Evolutionary conservation across 2,888 invertebrate species (phyloP).

Genomic region (Ophion ellenae): DNA sequence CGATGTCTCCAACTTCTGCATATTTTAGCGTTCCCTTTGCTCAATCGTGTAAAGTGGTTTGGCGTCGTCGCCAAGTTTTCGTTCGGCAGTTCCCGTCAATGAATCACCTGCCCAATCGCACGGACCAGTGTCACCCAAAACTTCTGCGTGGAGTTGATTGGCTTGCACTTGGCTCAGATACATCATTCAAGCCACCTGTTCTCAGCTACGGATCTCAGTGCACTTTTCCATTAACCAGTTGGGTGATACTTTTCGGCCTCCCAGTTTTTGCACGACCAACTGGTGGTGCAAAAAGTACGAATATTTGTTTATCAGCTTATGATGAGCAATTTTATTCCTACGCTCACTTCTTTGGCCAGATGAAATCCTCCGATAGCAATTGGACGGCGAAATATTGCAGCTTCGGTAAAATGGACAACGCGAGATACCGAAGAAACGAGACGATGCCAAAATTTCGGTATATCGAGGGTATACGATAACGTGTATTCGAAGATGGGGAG

Average conservation of each 20-base stretch:
- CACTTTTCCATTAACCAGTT: no score
- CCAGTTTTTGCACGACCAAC: no score
- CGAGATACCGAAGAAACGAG: not conserved
- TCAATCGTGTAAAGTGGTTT: not conserved
- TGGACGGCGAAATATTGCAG: not conserved
- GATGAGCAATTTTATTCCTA: not conserved
- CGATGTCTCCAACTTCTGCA: not conserved
- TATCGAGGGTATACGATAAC: conserved; percentile 40
- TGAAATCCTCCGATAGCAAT: no score
- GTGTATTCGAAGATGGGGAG: conserved; percentile 40
- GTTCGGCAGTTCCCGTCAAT: not conserved
- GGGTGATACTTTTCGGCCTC: no score
- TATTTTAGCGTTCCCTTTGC: not conserved
- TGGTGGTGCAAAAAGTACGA: no score
- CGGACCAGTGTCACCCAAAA: not conserved
- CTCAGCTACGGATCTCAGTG: not conserved
- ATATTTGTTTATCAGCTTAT: no score
- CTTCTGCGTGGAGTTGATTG: not conserved
- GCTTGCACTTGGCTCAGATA: not conserved
- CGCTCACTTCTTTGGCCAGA: no score
- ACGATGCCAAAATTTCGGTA: conserved; percentile 17
- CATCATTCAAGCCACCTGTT: not conserved
- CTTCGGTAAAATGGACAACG: no score
- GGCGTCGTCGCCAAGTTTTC: not conserved
- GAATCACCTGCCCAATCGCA: not conserved